These are phyloP conservation scores for Lordiphosa collinella DNA, from an alignment of 1,140 invertebrate species.

Conservation along the genomic window DNA sequence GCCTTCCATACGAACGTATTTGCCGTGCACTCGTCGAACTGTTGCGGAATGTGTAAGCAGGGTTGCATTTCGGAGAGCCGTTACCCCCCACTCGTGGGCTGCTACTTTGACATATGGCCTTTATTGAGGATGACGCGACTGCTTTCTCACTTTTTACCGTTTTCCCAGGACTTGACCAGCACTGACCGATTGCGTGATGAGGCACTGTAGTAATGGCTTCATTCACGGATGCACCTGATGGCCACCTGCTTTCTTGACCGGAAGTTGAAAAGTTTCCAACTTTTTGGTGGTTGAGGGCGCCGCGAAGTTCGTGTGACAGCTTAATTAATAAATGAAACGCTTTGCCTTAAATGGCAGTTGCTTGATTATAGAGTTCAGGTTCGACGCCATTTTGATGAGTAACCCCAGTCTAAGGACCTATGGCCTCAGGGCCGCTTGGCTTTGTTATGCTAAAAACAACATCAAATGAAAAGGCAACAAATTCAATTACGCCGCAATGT, in stretches of 20 bases:
- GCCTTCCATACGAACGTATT: slow-evolving; percentile 35
- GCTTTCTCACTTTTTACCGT: slow-evolving; percentile 63
- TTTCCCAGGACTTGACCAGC: slow-evolving; percentile 36
- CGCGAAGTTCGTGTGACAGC: slow-evolving; percentile 47
- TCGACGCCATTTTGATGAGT: slow-evolving; percentile 52
- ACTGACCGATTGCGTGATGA: slow-evolving; percentile 46
- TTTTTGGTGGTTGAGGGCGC: slow-evolving; percentile 39
- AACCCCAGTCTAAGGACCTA: slow-evolving; percentile 39
- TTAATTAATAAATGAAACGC: slow-evolving; percentile 59
- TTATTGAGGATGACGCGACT: slow-evolving; percentile 56
- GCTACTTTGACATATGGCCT: slow-evolving; percentile 78
- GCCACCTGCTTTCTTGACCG: slow-evolving; percentile 73
- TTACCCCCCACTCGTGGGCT: slow-evolving; percentile 10
- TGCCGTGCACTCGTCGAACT: slow-evolving; percentile 51
- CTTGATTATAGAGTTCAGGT: slow-evolving; percentile 22
- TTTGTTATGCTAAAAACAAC: slow-evolving; percentile 62
- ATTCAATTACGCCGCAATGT: slow-evolving; percentile 64
- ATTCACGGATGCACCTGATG: slow-evolving; percentile 74
- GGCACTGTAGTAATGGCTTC: slow-evolving; percentile 50
- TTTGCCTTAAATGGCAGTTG: slow-evolving; percentile 27
- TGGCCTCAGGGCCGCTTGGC: slow-evolving; percentile 38
- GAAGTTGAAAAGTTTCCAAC: slow-evolving; percentile 77
- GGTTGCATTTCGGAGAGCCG: slow-evolving; percentile 26
- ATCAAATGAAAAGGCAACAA: slow-evolving; percentile 66
- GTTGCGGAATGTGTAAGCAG: slow-evolving; percentile 58